Evolutionary conservation across 2,797 vertebrate genomes (phyloP).

Genomic region (Salarias fasciatus): DNA sequence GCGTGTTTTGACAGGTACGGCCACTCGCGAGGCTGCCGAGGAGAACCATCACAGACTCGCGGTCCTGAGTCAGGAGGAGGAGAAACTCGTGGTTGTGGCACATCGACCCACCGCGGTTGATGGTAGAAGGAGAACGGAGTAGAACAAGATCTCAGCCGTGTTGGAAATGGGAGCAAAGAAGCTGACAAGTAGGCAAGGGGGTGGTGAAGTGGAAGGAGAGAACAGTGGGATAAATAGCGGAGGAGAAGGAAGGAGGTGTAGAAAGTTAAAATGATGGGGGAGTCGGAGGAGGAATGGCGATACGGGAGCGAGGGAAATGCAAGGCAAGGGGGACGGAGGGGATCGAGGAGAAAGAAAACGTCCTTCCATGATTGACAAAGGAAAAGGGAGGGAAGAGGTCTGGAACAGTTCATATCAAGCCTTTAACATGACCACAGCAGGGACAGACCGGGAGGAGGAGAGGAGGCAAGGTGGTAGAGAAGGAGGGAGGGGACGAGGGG

Average conservation of each 20-base stretch:
- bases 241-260: conserved; percentile 26
- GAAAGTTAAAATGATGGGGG: conserved; percentile 22
- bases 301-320: conserved; percentile 3
- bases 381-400: conserved; percentile 1
- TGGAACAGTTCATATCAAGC: conserved; percentile 49
- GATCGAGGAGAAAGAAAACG: not conserved
- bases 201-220: not conserved
- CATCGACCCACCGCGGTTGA: conserved; percentile 1
- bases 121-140: conserved; percentile 20
- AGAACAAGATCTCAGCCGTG: conserved; percentile 29
- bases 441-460: conserved; percentile 52
- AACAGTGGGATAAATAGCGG: conserved; percentile 28
- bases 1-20: conserved; percentile 50
- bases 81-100: conserved; percentile 14
- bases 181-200: conserved; percentile 16
- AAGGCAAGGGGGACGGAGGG: not conserved
- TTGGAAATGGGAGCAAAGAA: conserved; percentile 18
- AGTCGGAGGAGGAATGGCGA: conserved; percentile 32
- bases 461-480: conserved; percentile 23
- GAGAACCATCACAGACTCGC: conserved; percentile 21
- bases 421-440: conserved; percentile 65
- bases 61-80: conserved; percentile 17
- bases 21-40: conserved; percentile 19
- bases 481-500: conserved; percentile 17
- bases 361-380: not conserved